Evolutionary conservation across 2,113 vertebrate genomes (phyloP).

Genomic region (Aythya baeri): DNA sequence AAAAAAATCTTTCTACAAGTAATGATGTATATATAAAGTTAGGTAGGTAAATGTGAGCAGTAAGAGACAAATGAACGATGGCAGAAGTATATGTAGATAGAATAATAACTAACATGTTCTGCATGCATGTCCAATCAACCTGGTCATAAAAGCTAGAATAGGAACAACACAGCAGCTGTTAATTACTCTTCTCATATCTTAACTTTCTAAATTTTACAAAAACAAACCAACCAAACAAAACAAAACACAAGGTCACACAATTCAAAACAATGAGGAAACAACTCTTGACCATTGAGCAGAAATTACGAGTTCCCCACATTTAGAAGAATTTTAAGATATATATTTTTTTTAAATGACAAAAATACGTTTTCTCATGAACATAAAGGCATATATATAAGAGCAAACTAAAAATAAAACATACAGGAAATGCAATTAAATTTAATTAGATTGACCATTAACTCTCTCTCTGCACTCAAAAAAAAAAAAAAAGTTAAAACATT

Average conservation of each 20-base stretch:
- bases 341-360: not conserved
- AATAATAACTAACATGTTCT: not conserved
- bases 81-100: not conserved
- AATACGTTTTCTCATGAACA: constrained; percentile 25
- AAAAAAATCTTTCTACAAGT: not conserved
- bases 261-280: not conserved
- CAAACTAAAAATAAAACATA: constrained; percentile 68
- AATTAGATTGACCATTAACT: constrained; percentile 61
- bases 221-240: not conserved
- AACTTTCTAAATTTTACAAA: not conserved
- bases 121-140: not conserved
- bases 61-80: not conserved
- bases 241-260: not conserved
- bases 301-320: not conserved
- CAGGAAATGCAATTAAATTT: constrained; percentile 71
- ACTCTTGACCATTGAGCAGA: not conserved
- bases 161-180: not conserved
- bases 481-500: constrained; percentile 32
- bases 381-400: constrained; percentile 38
- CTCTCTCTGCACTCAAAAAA: constrained; percentile 33
- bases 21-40: not conserved
- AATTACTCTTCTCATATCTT: not conserved
- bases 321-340: not conserved
- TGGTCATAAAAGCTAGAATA: not conserved
- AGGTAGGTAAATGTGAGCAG: not conserved